Evolutionary conservation across 30 jellyfish, hydroid and myxozoan genomes (phyloP), one percentile per base, ranked within the genome.

Genomic region (Sanderia malayensis): DNA sequence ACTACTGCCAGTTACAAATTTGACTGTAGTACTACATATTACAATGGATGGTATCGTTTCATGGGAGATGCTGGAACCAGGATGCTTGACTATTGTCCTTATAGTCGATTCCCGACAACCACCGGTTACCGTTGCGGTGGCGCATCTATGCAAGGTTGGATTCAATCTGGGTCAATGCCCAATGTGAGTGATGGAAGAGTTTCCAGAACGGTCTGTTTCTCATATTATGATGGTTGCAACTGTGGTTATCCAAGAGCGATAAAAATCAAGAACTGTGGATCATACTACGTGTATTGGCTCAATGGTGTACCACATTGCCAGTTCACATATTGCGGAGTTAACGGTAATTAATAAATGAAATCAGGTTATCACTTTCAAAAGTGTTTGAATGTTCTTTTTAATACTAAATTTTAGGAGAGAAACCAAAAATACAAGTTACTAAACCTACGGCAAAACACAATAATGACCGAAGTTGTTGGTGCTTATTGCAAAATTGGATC

Each of bases 61-160:
- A n/a, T n/a, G n/a, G n/a, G n/a, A n/a, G n/a, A n/a, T n/a, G n/a
- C n/a, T n/a, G n/a, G n/a, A n/a, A n/a, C n/a, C n/a, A n/a, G n/a
- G n/a, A n/a, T n/a, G n/a, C n/a, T n/a, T n/a, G n/a, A 76, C 26
- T 13, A 29, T 15, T 76, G 87, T 33, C 79, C 75, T 7, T 25
- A 0, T 29, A 26, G 46, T 13, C 30, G 58, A n/a, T n/a, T n/a
- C n/a, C n/a, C 32, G 47, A 58, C 25, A 22, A 53, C 64, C 2
- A 49, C 24, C 32, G 33, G 64, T 73, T n/a, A n/a, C n/a, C n/a
- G n/a, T n/a, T n/a, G n/a, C n/a, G n/a, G 85, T 73, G 75, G 74
- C 8, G 73, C 75, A 0, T 57, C 46, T 47, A 22, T 13, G 29
- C 22, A 17, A 9, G 87, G 87, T 10, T 76, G 87, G 87, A 44